phyloP scores from a whole-genome alignment of 2,797 vertebrate genomes.

The Oryzias sinensis region DNA sequence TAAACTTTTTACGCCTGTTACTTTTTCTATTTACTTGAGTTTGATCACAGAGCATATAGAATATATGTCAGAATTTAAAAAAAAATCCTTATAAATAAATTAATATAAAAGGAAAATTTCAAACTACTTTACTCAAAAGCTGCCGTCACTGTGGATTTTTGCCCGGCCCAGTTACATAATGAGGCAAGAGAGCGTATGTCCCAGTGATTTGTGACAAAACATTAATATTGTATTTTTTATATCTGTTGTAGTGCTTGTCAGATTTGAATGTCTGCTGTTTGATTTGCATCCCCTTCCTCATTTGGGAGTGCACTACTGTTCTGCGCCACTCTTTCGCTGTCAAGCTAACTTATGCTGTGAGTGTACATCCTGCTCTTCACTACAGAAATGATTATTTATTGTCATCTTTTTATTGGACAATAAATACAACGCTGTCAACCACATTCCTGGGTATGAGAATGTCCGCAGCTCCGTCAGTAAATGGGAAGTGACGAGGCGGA shows the following conservation, averaged over 20 bases:
- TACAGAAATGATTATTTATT: slow-evolving; percentile 62
- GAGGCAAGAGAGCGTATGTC: slow-evolving; percentile 40
- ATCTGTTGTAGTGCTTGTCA: slow-evolving; percentile 48
- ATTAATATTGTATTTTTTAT: slow-evolving; percentile 52
- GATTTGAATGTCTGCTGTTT: slow-evolving; percentile 39
- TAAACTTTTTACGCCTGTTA: slow-evolving; percentile 7
- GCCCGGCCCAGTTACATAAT: slow-evolving; percentile 57
- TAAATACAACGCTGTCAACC: slow-evolving; percentile 63
- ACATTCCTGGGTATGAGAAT: slow-evolving; percentile 55
- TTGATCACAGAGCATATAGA: slow-evolving; percentile 36
- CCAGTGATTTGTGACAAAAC: slow-evolving; percentile 48
- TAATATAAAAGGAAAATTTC: too few species aligned
- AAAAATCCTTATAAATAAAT: slow-evolving; percentile 41
- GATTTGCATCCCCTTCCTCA: slow-evolving; percentile 21
- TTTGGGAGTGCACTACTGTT: slow-evolving; percentile 21
- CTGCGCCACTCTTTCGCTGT: slow-evolving; percentile 22
- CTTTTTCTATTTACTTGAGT: slow-evolving; percentile 25
- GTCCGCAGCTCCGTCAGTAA: slow-evolving; percentile 60
- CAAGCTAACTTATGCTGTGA: slow-evolving; percentile 33
- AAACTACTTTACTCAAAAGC: slow-evolving; percentile 24
- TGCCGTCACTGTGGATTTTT: slow-evolving; percentile 54
- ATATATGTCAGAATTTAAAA: slow-evolving; percentile 32
- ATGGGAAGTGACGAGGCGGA: slow-evolving; percentile 76
- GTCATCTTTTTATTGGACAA: slow-evolving; percentile 71
- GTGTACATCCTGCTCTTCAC: slow-evolving; percentile 26